Evolutionary conservation across 2,113 vertebrate species (phyloP), one percentile per base, ranked within the genome.

Genomic region (Phrynosoma platyrhinos): DNA sequence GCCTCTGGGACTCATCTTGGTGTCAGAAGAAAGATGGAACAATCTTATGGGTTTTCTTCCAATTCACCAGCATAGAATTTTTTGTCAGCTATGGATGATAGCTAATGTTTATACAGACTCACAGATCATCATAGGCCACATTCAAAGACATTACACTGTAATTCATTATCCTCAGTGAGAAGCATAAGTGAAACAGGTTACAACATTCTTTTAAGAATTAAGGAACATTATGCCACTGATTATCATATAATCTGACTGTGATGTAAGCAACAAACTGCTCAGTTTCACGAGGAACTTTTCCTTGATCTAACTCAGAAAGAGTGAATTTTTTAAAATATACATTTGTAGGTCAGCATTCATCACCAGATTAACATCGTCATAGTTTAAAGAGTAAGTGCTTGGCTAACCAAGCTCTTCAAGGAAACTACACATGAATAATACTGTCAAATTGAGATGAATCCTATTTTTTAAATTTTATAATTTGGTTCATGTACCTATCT

Each of bases 131-230:
- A 69, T 4, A 83, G 64, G 25, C 40, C 36, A 40, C 25, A n/a
- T 14, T 74, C 47, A 64, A 14, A 21, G 13, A n/a, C 9, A 25
- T 40, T 40, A 40, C 14, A 72, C 12, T 58, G 21, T 36, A 27
- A 91, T 42, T 21, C 40, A 14, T 0, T 64, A 27, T 25, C 36
- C 32, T 66, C 81, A 47, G 62, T 78, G 62, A 84, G 0, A 23
- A 2, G 23, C 18, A 72, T 0, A 71, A 30, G 7, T 62, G 58
- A 18, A 86, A 62, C 47, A 64, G 27, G 88, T 7, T 55, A 87
- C 53, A 90, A 75, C 90, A 79, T 23, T 18, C 74, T 93, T 83
- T 40, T 21, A 87, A 89, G 0, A 2, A 32, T 3, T 72, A 53
- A 83, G 87, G 13, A 20, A 92, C 88, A 30, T 1, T 5, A 77